A percentile compares a stretch with the other conserved stretches of the same genome.
Evolutionary conservation across 2,113 vertebrate genomes (phyloP).

Genomic region (Hemiscyllium ocellatum): DNA sequence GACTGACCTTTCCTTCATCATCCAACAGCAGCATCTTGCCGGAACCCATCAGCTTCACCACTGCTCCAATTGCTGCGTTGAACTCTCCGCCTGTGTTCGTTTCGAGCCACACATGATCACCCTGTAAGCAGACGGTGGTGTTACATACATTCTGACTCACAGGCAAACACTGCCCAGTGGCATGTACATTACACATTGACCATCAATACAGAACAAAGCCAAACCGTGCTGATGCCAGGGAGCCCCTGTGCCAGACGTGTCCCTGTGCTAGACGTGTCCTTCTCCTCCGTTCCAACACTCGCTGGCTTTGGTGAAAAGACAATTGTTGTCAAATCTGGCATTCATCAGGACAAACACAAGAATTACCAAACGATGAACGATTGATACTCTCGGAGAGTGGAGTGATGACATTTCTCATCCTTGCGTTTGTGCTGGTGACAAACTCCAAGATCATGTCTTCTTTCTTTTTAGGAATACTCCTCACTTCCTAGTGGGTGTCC

Average conservation of each 20-base stretch:
- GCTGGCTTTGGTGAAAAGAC: neutral
- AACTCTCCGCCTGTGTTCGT: conserved; percentile 47
- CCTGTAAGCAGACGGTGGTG: conserved; percentile 54
- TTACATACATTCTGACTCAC: neutral
- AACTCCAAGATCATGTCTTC: neutral
- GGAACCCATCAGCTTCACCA: conserved; percentile 68
- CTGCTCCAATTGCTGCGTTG: conserved; percentile 71
- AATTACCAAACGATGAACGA: neutral
- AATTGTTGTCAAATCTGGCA: too few species aligned
- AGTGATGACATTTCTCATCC: too few species aligned
- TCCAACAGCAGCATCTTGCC: conserved; percentile 75
- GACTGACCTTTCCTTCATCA: conserved; percentile 87
- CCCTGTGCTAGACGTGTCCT: neutral
- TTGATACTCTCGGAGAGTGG: neutral
- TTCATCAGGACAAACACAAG: neutral
- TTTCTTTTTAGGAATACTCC: neutral
- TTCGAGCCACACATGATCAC: conserved; percentile 88
- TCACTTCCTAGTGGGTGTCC: too few species aligned
- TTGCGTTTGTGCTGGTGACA: neutral
- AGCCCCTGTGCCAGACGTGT: neutral
- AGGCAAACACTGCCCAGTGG: neutral
- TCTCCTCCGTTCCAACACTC: neutral
- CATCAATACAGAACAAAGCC: neutral
- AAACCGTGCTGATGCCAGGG: neutral
- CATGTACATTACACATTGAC: neutral